Evolutionary conservation across 1,140 invertebrate genomes (phyloP).

Genomic region (Cryptotermes secundus): DNA sequence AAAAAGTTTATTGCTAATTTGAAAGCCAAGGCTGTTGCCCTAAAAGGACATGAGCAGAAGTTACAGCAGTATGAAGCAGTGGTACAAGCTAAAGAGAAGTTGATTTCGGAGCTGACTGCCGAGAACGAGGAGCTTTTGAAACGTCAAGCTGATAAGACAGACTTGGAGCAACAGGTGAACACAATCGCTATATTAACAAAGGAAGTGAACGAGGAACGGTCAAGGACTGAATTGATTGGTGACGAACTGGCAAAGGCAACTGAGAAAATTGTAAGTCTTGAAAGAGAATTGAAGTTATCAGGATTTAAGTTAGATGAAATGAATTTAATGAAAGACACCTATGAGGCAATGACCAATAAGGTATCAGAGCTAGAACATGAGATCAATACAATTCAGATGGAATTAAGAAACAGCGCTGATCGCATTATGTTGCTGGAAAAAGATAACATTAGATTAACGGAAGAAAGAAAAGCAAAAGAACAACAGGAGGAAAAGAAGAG

Average conservation of each 20-base stretch:
- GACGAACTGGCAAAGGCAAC: background rate
- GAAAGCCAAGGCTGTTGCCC: slow-evolving; percentile 66
- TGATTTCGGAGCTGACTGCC: background rate
- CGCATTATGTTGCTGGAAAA: slow-evolving; percentile 11
- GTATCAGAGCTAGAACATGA: background rate
- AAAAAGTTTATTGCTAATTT: slow-evolving; percentile 73
- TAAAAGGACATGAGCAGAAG: slow-evolving; percentile 62
- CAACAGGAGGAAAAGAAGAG: background rate
- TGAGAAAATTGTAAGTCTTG: background rate
- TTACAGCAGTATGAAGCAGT: slow-evolving; percentile 31
- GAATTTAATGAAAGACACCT: background rate
- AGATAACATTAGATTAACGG: background rate
- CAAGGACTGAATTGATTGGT: background rate
- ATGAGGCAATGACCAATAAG: background rate
- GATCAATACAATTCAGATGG: background rate
- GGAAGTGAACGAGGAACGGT: background rate
- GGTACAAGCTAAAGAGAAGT: slow-evolving; percentile 26
- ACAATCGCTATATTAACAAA: background rate
- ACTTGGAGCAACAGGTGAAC: background rate
- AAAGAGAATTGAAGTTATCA: background rate
- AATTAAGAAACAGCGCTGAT: background rate
- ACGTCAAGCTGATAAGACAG: background rate
- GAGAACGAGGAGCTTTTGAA: slow-evolving; percentile 15
- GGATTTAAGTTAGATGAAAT: background rate
- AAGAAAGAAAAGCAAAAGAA: slow-evolving; percentile 23